Percentiles rank a stretch among this genome's conserved stretches.
Conservation (phyloP, 2,113 vertebrate genomes). For the Malaclemys terrapin region DNA sequence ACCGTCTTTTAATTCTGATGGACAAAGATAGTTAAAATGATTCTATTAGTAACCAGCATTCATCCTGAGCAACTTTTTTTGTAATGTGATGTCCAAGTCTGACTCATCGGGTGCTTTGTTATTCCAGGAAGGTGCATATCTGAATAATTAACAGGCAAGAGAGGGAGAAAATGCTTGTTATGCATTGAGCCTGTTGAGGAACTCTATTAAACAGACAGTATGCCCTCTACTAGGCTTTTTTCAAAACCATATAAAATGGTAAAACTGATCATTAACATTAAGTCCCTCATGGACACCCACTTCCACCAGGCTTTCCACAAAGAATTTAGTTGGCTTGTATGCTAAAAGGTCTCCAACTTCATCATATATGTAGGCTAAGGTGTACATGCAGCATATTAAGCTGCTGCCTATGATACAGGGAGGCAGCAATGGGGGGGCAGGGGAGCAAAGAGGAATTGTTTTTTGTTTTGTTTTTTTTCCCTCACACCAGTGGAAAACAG, state of each 20-base stretch:
- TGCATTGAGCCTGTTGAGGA: not conserved
- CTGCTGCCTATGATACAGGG: not conserved
- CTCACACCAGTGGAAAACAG: not conserved
- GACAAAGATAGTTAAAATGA: not conserved
- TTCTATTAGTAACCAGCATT: not conserved
- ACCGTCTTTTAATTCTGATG: not conserved
- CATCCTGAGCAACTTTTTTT: not conserved
- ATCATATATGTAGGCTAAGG: not conserved
- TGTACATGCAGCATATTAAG: not conserved
- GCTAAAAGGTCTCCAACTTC: not conserved
- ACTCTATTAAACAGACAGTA: not conserved
- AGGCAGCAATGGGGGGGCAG: not conserved
- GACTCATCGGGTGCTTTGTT: conserved; percentile 7
- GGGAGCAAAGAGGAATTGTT: not conserved
- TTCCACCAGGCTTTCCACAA: not conserved
- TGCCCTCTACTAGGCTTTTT: not conserved
- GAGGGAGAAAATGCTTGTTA: not conserved
- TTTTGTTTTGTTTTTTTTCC: not conserved
- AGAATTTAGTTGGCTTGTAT: not conserved
- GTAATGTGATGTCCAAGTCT: not conserved
- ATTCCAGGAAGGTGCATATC: not conserved
- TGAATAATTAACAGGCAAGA: not conserved
- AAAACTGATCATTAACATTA: not conserved
- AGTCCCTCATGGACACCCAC: not conserved
- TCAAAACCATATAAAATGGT: not conserved